These are phyloP conservation scores for Microplitis demolitor DNA, from an alignment of 1,140 invertebrate genomes.

Conservation along the genomic window DNA sequence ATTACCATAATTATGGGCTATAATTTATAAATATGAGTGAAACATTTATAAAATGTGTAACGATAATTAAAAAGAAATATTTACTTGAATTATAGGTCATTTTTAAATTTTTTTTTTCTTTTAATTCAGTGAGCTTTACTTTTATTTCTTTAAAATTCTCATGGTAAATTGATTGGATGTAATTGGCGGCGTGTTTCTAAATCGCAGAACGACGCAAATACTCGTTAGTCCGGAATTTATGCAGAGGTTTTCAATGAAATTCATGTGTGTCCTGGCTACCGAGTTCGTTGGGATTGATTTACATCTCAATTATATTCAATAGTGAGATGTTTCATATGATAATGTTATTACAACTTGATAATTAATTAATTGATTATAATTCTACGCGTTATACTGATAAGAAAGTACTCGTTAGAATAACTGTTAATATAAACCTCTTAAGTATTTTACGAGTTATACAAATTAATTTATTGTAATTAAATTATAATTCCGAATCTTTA, in stretches of 20 bases:
- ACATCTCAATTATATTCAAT: conserved; percentile 17
- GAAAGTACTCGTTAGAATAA: too few relatives aligned
- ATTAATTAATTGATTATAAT: too few relatives aligned
- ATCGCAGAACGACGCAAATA: conserved; percentile 18
- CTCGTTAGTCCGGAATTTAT: conserved; percentile 24
- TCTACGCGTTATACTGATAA: too few relatives aligned
- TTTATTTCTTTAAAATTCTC: not conserved
- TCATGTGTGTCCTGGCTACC: not conserved
- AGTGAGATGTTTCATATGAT: too few relatives aligned
- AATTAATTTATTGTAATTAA: not conserved
- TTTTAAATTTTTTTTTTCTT: not conserved
- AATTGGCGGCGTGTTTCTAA: conserved; percentile 21
- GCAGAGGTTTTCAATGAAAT: conserved; percentile 20
- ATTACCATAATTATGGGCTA: not conserved
- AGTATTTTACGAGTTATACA: not conserved
- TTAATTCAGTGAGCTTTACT: not conserved
- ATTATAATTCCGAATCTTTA: not conserved
- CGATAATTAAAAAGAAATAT: not conserved
- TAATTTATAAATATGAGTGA: not conserved
- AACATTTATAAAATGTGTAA: not conserved
- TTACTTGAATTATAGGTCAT: not conserved
- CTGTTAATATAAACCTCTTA: not conserved
- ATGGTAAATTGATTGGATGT: conserved; percentile 4
- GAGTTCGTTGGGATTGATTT: conserved; percentile 10
- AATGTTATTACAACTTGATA: too few relatives aligned